Evolutionary conservation across 1,140 invertebrate species (phyloP).

Genomic region (Aphis craccivora): DNA sequence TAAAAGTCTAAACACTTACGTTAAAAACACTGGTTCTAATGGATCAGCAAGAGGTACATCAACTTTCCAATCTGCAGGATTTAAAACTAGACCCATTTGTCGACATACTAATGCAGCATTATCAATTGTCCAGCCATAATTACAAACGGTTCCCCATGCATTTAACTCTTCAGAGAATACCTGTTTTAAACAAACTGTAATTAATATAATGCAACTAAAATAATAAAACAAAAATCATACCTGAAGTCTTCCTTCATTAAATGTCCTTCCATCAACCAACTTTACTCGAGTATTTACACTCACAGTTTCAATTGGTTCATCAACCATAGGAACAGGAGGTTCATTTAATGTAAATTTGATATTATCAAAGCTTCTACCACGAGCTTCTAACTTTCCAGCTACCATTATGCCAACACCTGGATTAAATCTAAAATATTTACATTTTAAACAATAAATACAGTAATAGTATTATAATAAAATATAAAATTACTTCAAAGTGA

Average conservation of each 20-base stretch:
- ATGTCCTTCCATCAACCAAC: conserved; percentile 77
- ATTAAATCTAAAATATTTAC: conserved; percentile 71
- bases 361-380: conserved; percentile 77
- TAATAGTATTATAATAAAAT: neutral
- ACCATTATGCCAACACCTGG: conserved; percentile 96
- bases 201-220: conserved; percentile 19
- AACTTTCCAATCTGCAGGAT: conserved; percentile 90
- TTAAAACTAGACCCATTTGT: conserved; percentile 90
- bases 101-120: conserved; percentile 94
- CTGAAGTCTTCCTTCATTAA: conserved; percentile 81
- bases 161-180: conserved; percentile 65
- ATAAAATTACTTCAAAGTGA: conserved; percentile 73
- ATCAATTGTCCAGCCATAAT: conserved; percentile 92
- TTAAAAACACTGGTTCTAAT: conserved; percentile 78
- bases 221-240: conserved; percentile 64
- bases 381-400: conserved; percentile 85
- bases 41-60: conserved; percentile 81
- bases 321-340: conserved; percentile 70
- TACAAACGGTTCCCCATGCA: conserved; percentile 97
- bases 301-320: conserved; percentile 66
- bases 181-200: conserved; percentile 16
- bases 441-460: conserved; percentile 54
- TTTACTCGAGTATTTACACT: conserved; percentile 72
- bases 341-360: conserved; percentile 81
- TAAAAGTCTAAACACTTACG: conserved; percentile 61